Conservation (phyloP, 2,113 vertebrate genomes). For the Melanerpes aurifrons region DNA sequence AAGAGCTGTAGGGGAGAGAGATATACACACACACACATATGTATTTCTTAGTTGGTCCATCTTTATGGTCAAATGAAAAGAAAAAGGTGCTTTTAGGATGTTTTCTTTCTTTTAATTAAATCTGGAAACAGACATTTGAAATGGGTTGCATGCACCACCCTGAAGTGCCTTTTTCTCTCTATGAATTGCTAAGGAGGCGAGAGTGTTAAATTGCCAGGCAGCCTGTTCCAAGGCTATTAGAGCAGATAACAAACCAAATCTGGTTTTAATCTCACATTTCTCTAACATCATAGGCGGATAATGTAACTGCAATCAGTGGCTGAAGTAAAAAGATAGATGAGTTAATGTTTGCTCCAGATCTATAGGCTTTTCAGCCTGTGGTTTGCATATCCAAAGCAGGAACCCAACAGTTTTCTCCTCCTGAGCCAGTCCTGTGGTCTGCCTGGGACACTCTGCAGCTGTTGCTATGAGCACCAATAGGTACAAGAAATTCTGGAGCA, state of each 20-base stretch:
- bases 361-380: not conserved
- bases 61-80: not conserved
- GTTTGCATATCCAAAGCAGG: not conserved
- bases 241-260: not conserved
- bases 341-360: not conserved
- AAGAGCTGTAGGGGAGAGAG: not conserved
- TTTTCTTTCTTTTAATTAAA: not conserved
- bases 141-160: not conserved
- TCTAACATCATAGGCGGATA: not conserved
- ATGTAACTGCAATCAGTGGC: not conserved
- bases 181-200: not conserved
- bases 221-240: not conserved
- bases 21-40: too few relatives aligned
- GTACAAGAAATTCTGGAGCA: not conserved
- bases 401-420: not conserved
- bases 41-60: not conserved
- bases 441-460: not conserved
- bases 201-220: not conserved
- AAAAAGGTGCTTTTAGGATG: not conserved
- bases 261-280: not conserved
- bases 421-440: fast-evolving
- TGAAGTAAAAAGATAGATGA: not conserved
- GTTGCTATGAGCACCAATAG: not conserved
- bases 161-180: not conserved
- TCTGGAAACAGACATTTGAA: not conserved